Base-by-base conservation (phyloP, 2,797 vertebrate species). In the Jordanella pulchra region DNA sequence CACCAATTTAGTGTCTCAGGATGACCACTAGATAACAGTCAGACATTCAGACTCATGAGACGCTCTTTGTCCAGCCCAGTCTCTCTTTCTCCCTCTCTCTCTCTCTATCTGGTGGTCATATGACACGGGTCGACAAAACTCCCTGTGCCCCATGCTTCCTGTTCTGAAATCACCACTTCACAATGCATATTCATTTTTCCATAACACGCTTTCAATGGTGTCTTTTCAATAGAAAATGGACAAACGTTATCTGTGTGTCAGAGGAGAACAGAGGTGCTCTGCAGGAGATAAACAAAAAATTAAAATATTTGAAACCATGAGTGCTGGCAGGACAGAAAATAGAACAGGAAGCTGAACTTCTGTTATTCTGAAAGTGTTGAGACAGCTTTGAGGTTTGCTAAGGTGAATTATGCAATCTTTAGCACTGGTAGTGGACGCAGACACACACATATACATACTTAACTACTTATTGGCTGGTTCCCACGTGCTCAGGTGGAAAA, bases 41-140 rank as follows among this genome's bases (percentile, higher is more conserved):
- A 55, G 77, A 73, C 75, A 71, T 30, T 55, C 44, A 78, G 80
- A 85, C 69, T 80, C 86, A 69, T 87, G 78, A 87, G 84, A 87
- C 72, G 71, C 69, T 84, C 89, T 90, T 91, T 92, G 86, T 91
- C 51, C 84, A 39, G 80, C 44, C 60, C 42, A 0, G 27, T 68
- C 68, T 80, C 67, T 73, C 75, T 72, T 7, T 51, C 48, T 51
- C 48, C 23, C 48, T 50, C 50, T 35, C 58, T 42, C 30, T 60
- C 30, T 60, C 30, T 65, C 60, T 42, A 35, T 65, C 35, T 42
- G 60, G 12, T 81, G 83, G 90, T 93, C 91, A 91, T 90, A 89
- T 92, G 91, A 93, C 87, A 82, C 18, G 65, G 61, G 83, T 75
- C 83, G 84, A 83, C 85, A 84, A 84, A 89, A 87, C 75, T 45